Conservation (phyloP, 2,888 invertebrate species). For the Drosophila cracens region DNA sequence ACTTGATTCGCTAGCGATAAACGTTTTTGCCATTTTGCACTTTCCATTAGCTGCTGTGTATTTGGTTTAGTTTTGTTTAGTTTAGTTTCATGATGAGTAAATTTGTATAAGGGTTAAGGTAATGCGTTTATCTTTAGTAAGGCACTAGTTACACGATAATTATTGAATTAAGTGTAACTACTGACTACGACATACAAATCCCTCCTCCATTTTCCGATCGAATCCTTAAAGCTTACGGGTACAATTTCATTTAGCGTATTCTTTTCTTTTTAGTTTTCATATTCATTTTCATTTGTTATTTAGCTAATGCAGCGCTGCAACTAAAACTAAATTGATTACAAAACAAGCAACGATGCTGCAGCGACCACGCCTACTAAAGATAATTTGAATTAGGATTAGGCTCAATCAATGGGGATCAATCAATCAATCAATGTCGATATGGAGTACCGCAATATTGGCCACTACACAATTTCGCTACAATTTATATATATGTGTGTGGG, state of each 20-base stretch:
- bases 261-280: constrained; percentile 51
- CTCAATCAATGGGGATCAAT: constrained; percentile 22
- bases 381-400: constrained; percentile 47
- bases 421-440: constrained; percentile 20
- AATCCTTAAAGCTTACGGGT: constrained; percentile 72
- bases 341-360: constrained; percentile 48
- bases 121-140: constrained; percentile 84
- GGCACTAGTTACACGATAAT: constrained; percentile 85
- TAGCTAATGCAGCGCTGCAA: constrained; percentile 53
- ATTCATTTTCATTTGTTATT: constrained; percentile 27
- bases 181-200: constrained; percentile 81
- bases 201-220: constrained; percentile 42
- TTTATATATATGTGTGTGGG: constrained; percentile 33
- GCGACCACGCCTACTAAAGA: constrained; percentile 69
- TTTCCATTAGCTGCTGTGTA: constrained; percentile 34
- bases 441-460: constrained; percentile 11
- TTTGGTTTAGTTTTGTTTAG: constrained; percentile 24
- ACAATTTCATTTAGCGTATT: constrained; percentile 67
- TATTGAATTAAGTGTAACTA: constrained; percentile 83
- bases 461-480: constrained; percentile 26
- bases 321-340: constrained; percentile 59
- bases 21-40: constrained; percentile 33
- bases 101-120: constrained; percentile 82
- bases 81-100: constrained; percentile 63
- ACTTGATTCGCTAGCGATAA: constrained; percentile 28